Base-by-base conservation (phyloP, 2,113 vertebrate genomes). In the Formicarius rufipectus region DNA sequence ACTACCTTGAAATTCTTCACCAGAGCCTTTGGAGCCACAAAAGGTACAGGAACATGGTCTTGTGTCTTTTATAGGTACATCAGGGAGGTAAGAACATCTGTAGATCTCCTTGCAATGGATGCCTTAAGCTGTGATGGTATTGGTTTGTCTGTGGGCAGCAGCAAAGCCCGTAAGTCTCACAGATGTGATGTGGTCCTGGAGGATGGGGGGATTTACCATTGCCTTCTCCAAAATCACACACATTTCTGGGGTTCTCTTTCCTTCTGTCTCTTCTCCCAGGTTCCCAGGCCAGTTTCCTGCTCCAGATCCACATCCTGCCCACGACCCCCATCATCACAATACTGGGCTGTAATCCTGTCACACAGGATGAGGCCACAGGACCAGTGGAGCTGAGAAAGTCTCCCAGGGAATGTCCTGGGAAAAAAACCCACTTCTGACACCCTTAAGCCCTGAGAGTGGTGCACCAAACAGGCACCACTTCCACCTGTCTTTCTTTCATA, bases 271-370 rank as follows among this genome's bases (percentile, higher is more conserved):
- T 27, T 63, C 10, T 93, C 27, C 13, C 39, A 39, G 4, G 4
- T 45, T 79, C 33, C 28, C 39, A 63, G 45, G 13, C 28, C 37
- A 28, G 8, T 60, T 40, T 68, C 9, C 22, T 15, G 11, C 45
- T 83, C 55, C n/a, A 39, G 15, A 39, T 52, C 25, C 39, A 25
- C 12, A 21, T 47, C 47, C 7, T 7, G 6, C 2, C 20, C 33
- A 12, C 10, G 14, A 4, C 1, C 0, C 0, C 23, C 60, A 71
- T 12, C 73, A 81, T 17, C 23, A 14, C 31, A 25, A 2, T 17
- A 28, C 27, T 63, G 27, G 28, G 37, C 60, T 30, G 39, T 56
- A 14, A 24, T 47, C 35, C 73, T 47, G 14, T 9, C 14, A 37
- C 52, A 10, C 9, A 9, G 21, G 40, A 55, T 4, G 20, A 95